A percentile compares a stretch with the other conserved stretches of the same genome.
These are phyloP conservation scores for Pollenia amentaria DNA, from an alignment of 2,888 invertebrate species.

Conservation along the genomic window DNA sequence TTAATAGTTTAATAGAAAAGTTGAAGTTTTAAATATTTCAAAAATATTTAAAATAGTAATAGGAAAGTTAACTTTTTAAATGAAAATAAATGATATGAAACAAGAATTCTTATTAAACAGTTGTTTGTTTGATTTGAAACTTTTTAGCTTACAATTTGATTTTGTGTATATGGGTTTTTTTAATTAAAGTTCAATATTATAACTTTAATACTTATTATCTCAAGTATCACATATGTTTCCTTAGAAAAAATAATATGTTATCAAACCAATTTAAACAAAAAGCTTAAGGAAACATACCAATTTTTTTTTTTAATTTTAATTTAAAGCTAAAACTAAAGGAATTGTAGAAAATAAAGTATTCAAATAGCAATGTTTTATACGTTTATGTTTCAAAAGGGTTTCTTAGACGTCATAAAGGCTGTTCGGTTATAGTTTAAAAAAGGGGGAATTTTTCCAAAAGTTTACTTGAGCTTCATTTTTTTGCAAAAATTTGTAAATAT, in stretches of 20 bases:
- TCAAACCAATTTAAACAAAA: constrained; percentile 11
- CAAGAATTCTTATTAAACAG: constrained; percentile 22
- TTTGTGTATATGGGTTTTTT: constrained; percentile 44
- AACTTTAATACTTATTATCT: constrained; percentile 81
- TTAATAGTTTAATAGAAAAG: constrained; percentile 39
- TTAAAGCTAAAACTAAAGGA: constrained; percentile 46
- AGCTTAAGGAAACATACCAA: constrained; percentile 55
- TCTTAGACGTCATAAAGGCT: constrained; percentile 51
- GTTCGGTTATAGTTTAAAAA: constrained; percentile 46
- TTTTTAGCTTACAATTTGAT: constrained; percentile 51
- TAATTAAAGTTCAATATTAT: constrained; percentile 58
- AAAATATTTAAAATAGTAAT: constrained; percentile 55
- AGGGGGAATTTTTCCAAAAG: constrained; percentile 25
- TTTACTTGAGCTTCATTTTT: constrained; percentile 63
- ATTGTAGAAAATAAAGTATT: constrained; percentile 31
- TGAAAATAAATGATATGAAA: constrained; percentile 50
- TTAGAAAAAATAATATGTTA: constrained; percentile 39
- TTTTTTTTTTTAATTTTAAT: constrained; percentile 5
- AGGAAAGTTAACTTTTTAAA: constrained; percentile 4
- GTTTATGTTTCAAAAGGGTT: constrained; percentile 35
- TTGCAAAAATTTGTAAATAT: constrained; percentile 67
- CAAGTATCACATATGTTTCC: constrained; percentile 82
- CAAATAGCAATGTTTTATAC: constrained; percentile 52
- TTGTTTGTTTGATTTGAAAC: constrained; percentile 47
- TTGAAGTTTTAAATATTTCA: constrained; percentile 61